Percentiles rank a stretch among this genome's conserved stretches.
phyloP scores from a whole-genome alignment of 1,140 invertebrate genomes.

The Pinna nobilis region DNA sequence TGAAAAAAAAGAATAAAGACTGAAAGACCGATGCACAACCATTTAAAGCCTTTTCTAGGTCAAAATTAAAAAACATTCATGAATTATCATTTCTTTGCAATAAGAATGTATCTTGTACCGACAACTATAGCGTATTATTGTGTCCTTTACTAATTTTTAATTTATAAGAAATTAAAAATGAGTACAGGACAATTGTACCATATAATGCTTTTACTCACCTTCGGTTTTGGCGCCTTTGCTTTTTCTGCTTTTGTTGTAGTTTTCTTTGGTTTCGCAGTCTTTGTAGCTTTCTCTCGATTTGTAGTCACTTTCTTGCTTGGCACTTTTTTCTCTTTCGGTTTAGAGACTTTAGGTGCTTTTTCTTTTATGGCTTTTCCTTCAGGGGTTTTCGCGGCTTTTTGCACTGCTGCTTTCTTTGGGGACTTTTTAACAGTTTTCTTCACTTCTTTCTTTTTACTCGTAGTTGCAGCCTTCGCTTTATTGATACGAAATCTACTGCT shows the following conservation, averaged over 20 bases:
- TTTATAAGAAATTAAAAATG: too few relatives aligned
- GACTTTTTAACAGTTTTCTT: neutral
- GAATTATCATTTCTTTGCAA: too few relatives aligned
- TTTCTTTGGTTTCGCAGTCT: neutral
- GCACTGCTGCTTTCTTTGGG: neutral
- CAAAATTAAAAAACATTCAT: too few relatives aligned
- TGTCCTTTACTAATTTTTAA: too few relatives aligned
- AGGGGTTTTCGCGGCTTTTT: slow-evolving; percentile 19
- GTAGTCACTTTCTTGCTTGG: slow-evolving; percentile 19
- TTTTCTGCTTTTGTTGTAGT: neutral
- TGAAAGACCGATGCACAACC: too few relatives aligned
- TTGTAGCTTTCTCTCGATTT: too few relatives aligned
- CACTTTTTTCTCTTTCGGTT: slow-evolving; percentile 19
- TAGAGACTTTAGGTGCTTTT: neutral
- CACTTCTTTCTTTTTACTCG: slow-evolving; percentile 1
- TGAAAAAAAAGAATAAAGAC: slow-evolving; percentile 3
- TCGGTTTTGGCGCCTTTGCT: neutral
- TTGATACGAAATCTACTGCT: slow-evolving; percentile 29
- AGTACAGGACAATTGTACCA: too few relatives aligned
- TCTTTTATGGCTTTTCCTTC: neutral
- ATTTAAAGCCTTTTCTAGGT: too few relatives aligned
- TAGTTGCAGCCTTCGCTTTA: slow-evolving; percentile 17
- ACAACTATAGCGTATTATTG: too few relatives aligned
- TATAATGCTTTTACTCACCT: too few relatives aligned
- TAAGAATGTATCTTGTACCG: too few relatives aligned